These are phyloP conservation scores for Tanaodytes sp. DNA, from an alignment of 2,888 invertebrate genomes.

Conservation along the genomic window DNA sequence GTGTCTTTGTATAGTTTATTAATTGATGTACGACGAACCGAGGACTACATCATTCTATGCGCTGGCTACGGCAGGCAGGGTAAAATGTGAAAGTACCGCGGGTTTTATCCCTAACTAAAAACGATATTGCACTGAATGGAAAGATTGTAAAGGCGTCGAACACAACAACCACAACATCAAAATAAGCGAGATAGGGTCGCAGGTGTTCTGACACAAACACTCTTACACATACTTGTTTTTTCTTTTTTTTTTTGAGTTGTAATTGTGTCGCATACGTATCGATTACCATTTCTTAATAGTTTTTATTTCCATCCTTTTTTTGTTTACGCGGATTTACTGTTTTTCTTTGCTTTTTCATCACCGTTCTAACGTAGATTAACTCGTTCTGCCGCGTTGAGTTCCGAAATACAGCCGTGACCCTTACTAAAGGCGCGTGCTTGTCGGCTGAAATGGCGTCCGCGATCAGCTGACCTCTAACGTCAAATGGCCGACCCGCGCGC, in stretches of 20 bases:
- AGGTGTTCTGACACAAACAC: conserved; percentile 47
- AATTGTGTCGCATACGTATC: conserved; percentile 44
- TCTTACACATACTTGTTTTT: conserved; percentile 54
- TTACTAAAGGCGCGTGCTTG: conserved; percentile 69
- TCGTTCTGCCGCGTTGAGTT: conserved; percentile 63
- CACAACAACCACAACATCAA: conserved; percentile 65
- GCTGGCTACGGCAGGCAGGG: too few species aligned
- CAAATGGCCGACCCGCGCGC: conserved; percentile 13
- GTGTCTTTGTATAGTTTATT: too few species aligned
- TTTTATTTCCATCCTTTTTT: not conserved
- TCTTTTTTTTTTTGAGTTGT: conserved; percentile 32
- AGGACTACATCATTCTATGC: too few species aligned
- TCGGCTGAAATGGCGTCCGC: conserved; percentile 54
- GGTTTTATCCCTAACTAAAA: too few species aligned
- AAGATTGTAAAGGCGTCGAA: conserved; percentile 59
- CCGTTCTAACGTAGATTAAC: conserved; percentile 52
- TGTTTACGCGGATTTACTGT: conserved; percentile 21
- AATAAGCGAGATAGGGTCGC: conserved; percentile 57
- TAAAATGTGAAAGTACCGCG: too few species aligned
- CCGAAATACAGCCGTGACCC: conserved; percentile 70
- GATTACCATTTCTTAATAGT: conserved; percentile 41
- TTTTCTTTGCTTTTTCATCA: conserved; percentile 26
- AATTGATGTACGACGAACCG: too few species aligned
- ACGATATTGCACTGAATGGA: too few species aligned
- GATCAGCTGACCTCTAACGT: not conserved